Evolutionary conservation across 2,113 vertebrate species (phyloP).

Genomic region (Mixornis gularis): DNA sequence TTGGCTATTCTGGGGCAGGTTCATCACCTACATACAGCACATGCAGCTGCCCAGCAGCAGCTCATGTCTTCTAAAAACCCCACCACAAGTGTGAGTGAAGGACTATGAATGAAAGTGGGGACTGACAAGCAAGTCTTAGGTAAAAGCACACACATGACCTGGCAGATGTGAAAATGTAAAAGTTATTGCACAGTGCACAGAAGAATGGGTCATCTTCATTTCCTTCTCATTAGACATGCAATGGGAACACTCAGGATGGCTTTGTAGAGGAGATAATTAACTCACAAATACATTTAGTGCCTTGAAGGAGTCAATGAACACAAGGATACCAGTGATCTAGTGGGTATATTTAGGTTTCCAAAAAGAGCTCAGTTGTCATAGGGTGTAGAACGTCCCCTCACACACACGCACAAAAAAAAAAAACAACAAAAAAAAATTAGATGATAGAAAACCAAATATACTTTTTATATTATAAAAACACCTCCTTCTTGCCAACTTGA

Average conservation of each 20-base stretch:
- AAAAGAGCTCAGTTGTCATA: not conserved
- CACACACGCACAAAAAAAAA: not conserved
- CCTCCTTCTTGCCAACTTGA: not conserved
- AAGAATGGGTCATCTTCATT: not conserved
- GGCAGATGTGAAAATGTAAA: not conserved
- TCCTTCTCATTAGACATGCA: not conserved
- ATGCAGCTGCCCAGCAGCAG: rapidly evolving
- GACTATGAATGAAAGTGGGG: not conserved
- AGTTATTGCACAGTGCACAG: not conserved
- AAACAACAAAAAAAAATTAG: not conserved
- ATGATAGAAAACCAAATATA: not conserved
- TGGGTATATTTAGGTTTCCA: not conserved
- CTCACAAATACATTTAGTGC: not conserved
- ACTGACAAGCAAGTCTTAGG: not conserved
- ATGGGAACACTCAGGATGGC: not conserved
- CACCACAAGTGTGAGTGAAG: not conserved
- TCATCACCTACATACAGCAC: not conserved
- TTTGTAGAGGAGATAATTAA: not conserved
- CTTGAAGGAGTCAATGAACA: not conserved
- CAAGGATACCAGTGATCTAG: not conserved
- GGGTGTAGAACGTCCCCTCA: not conserved
- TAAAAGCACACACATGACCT: not conserved
- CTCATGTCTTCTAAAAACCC: not conserved
- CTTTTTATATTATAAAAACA: not conserved
- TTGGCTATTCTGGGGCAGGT: not conserved